A percentile compares a stretch with the other conserved stretches of the same genome.
Conservation (phyloP, 2,888 invertebrate species). For the Anodontia alba region DNA sequence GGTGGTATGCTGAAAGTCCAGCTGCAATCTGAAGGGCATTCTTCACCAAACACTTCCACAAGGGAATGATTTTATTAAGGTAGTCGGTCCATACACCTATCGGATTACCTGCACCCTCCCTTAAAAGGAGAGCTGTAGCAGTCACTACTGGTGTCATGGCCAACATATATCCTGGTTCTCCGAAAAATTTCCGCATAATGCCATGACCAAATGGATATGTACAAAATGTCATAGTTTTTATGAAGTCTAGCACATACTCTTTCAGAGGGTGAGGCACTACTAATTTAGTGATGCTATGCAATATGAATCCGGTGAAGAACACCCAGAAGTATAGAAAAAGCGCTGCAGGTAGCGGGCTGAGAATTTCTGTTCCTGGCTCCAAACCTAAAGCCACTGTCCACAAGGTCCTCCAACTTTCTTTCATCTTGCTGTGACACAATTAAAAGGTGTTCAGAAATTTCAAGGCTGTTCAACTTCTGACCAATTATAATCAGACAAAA, state of each 20-base stretch:
- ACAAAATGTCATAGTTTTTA: slow-evolving; percentile 66
- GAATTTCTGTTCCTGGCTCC: slow-evolving; percentile 37
- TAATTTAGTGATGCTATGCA: slow-evolving; percentile 53
- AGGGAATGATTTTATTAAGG: slow-evolving; percentile 47
- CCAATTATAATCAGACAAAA: too few relatives aligned
- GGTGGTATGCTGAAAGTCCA: slow-evolving; percentile 63
- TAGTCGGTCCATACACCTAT: slow-evolving; percentile 58
- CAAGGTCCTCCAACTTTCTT: background rate
- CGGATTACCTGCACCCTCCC: slow-evolving; percentile 62
- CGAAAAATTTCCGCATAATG: slow-evolving; percentile 60
- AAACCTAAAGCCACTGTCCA: slow-evolving; percentile 27
- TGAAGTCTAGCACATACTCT: slow-evolving; percentile 64
- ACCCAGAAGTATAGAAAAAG: slow-evolving; percentile 55
- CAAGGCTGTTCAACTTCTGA: too few relatives aligned
- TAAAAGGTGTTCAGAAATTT: background rate
- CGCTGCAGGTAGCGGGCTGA: slow-evolving; percentile 56
- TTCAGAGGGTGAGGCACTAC: slow-evolving; percentile 56
- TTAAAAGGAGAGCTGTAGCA: slow-evolving; percentile 46
- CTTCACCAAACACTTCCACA: slow-evolving; percentile 52
- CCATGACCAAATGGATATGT: slow-evolving; percentile 71
- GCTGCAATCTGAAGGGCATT: slow-evolving; percentile 58
- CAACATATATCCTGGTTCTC: slow-evolving; percentile 61
- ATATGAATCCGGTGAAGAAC: slow-evolving; percentile 53
- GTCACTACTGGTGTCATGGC: slow-evolving; percentile 61
- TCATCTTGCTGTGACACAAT: background rate